These are phyloP conservation scores for Falco biarmicus DNA, from an alignment of 2,797 vertebrate species.

Conservation along the genomic window DNA sequence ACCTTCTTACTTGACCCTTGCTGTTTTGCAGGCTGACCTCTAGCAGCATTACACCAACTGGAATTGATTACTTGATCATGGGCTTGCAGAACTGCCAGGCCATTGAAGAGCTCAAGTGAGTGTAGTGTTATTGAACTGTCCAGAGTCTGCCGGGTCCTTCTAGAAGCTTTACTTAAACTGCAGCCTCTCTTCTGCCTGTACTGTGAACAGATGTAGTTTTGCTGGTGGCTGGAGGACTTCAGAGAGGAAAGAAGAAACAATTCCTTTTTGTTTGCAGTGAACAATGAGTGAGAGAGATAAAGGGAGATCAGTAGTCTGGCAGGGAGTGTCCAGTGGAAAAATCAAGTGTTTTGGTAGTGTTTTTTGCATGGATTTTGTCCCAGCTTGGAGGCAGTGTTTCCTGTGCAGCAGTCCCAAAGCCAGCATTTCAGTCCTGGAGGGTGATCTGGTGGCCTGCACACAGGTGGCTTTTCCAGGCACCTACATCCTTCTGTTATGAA, in stretches of 20 bases:
- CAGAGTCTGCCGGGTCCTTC: background rate
- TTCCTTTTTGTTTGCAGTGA: background rate
- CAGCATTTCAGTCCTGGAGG: background rate
- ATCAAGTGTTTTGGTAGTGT: background rate
- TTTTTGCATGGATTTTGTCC: background rate
- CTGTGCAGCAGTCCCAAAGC: background rate
- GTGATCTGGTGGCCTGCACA: background rate
- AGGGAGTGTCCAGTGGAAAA: background rate
- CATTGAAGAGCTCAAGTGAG: conserved; percentile 81
- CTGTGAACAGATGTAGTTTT: background rate
- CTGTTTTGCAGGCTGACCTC: conserved; percentile 74
- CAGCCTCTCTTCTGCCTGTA: background rate
- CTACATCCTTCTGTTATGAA: background rate
- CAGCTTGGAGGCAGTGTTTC: background rate
- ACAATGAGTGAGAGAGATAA: background rate
- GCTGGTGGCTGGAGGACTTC: background rate
- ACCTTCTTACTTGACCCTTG: background rate
- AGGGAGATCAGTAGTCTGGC: background rate
- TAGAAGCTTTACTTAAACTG: background rate
- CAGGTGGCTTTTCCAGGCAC: background rate
- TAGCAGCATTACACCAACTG: conserved; percentile 43
- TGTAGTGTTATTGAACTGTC: background rate
- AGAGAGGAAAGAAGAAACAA: background rate
- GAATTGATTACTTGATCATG: conserved; percentile 23
- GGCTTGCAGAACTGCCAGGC: conserved; percentile 66